Conservation (phyloP, 1,140 invertebrate species). For the Agrilus planipennis region DNA sequence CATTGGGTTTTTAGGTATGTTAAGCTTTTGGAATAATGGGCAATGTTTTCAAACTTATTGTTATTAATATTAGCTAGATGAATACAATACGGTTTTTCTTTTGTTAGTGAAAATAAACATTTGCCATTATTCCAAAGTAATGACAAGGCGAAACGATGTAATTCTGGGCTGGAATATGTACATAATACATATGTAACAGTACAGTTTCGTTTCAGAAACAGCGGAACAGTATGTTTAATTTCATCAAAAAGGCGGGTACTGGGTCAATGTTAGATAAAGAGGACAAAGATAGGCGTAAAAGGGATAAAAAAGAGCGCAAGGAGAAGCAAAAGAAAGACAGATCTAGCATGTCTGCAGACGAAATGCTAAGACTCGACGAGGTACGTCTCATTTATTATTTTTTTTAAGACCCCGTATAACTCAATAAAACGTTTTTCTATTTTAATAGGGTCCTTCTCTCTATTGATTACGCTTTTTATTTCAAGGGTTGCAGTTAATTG, state of each 20-base stretch:
- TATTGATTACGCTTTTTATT: neutral
- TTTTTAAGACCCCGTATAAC: neutral
- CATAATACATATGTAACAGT: no score
- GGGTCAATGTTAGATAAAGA: conserved; percentile 56
- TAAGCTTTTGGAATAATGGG: no score
- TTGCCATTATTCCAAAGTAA: no score
- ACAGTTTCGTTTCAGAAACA: no score
- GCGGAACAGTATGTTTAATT: conserved; percentile 91
- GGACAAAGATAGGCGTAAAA: conserved; percentile 68
- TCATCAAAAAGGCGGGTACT: conserved; percentile 67
- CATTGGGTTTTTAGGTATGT: no score
- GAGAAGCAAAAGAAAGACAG: conserved; percentile 65
- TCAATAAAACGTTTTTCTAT: no score
- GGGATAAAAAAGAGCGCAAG: conserved; percentile 76
- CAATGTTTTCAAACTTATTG: no score
- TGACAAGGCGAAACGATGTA: no score
- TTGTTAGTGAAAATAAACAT: no score
- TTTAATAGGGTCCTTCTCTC: neutral
- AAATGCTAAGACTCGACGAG: conserved; percentile 74
- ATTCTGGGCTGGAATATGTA: no score
- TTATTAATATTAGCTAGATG: no score
- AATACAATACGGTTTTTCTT: no score
- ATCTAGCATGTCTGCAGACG: conserved; percentile 70
- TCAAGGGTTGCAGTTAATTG: neutral
- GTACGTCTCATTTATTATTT: conserved; percentile 33